Base-by-base conservation (phyloP, 2,797 vertebrate species). In the Dallia pectoralis region DNA sequence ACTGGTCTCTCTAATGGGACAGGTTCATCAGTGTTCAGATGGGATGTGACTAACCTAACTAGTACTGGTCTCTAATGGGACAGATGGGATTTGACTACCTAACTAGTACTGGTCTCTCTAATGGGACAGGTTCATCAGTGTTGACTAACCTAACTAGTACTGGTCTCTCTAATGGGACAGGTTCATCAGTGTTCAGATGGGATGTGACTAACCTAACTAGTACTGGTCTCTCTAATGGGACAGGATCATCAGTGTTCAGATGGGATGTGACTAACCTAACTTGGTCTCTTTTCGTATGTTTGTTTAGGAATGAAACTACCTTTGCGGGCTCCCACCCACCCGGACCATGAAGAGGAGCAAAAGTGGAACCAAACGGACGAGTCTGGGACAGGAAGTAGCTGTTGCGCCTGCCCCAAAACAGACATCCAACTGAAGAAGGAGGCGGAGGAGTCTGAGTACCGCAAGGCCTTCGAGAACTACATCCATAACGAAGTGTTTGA, bases 401-500 rank as follows among this genome's bases (percentile, higher is more conserved):
- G 97, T 81, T 99, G 98, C 18, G 89, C 93, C 71, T 99, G 97
- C 40, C 98, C 98, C 1, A 99, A 99, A 85, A 99, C 96, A 0
- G 96, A 98, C 77, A 91, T 90, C 0, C 95, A 99, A 77, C 94
- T 99, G 16, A 96, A 97, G 75, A 97, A 96, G 84, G 97, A 99
- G 84, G 93, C 95, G 22, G 95, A 96, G 69, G 97, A 99, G 82
- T 94, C 94, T 0, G 94, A 95, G 0, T 99, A 97, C 84, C 87
- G 94, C 86, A 98, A 99, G 90, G 96, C 92, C 0, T 99, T 99
- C 0, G 97, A 99, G 88, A 95, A 99, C 79, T 99, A 98, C 79
- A 95, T 99, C 29, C 97, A 99, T 91, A 98, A 99, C 0, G 96
- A 95, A 83, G 96, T 99, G 2, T 99, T 99, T 15, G 67, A 68